Evolutionary conservation across 2,113 vertebrate genomes (phyloP), one percentile per base, ranked within the genome.

Genomic region (Camelus dromedarius): DNA sequence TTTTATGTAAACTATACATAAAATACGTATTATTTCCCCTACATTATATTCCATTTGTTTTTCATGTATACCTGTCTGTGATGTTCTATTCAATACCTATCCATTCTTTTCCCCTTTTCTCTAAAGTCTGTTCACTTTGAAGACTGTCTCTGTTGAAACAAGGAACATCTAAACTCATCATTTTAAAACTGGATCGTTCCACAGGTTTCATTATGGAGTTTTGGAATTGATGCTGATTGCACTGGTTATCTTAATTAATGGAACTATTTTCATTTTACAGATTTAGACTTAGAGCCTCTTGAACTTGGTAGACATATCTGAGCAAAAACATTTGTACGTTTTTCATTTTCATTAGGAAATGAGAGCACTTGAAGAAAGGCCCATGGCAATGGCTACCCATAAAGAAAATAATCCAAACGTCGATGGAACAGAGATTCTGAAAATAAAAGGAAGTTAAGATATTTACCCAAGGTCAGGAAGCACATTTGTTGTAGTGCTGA

Each of bases 301-400:
- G n/a, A 93, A 85, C 30, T 91, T 76, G 6, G 10, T 80, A 81
- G 66, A 46, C 8, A 67, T 84, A 91, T 73, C 1, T 35, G 42
- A 72, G 58, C 22, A 42, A 82, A 95, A 92, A 19, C n/a, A 66
- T 80, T 72, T 46, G 9, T 66, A 20, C 46, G 46, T 67, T 82
- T 91, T 38, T 89, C 28, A 82, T 77, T 97, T 89, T 58, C 24
- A 22, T 82, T 89, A 77, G 73, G 32, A 95, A 91, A 70, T 66
- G 35, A 85, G 30, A 50, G 16, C 11, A 15, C 58, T 58, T 30
- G 30, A 72, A 70, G 28, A 64, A 28, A 35, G 26, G 4, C 24
- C 32, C 2, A 2, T 62, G 24, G 19, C 4, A 1, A 69, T 82
- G 60, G 13, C 10, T 46, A n/a, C 2, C 11, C 24, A 42, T 35